Evolutionary conservation across 2,113 vertebrate species (phyloP).

Genomic region (Clupea harengus): DNA sequence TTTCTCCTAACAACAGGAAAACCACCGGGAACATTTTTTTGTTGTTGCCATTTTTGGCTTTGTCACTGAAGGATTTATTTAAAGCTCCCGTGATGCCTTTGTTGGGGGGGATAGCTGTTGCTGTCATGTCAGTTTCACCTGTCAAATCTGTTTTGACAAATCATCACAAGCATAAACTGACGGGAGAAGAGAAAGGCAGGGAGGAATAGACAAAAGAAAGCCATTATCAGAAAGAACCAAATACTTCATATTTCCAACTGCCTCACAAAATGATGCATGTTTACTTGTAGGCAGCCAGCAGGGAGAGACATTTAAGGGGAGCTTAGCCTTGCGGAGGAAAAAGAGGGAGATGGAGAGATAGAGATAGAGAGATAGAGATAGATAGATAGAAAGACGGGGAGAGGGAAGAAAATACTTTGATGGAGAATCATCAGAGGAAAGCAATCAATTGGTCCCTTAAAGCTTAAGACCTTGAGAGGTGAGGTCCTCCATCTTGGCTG

Average conservation of each 20-base stretch:
- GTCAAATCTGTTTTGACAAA: not conserved
- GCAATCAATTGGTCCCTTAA: slow-evolving; percentile 22
- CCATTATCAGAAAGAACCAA: not conserved
- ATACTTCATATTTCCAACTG: not conserved
- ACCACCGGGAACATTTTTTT: not conserved
- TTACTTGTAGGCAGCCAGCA: not conserved
- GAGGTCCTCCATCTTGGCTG: slow-evolving; percentile 44
- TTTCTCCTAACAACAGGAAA: not conserved
- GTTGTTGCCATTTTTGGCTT: not conserved
- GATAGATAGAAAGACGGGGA: not conserved
- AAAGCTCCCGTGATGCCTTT: not conserved
- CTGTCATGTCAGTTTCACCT: not conserved
- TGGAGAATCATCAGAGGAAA: slow-evolving; percentile 26
- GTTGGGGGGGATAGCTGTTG: not conserved
- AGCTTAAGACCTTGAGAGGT: slow-evolving; percentile 40
- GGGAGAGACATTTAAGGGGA: not conserved
- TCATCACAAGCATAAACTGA: not conserved
- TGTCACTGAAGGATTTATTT: not conserved
- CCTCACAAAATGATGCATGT: not conserved
- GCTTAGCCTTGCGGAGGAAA: not conserved
- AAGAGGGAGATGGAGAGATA: not conserved
- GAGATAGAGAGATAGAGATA: not conserved
- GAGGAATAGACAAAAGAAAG: not conserved
- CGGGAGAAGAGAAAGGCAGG: not conserved
- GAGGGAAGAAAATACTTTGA: not conserved